These are phyloP conservation scores for Bugula neritina DNA, from an alignment of 2,888 invertebrate species.

Conservation along the genomic window DNA sequence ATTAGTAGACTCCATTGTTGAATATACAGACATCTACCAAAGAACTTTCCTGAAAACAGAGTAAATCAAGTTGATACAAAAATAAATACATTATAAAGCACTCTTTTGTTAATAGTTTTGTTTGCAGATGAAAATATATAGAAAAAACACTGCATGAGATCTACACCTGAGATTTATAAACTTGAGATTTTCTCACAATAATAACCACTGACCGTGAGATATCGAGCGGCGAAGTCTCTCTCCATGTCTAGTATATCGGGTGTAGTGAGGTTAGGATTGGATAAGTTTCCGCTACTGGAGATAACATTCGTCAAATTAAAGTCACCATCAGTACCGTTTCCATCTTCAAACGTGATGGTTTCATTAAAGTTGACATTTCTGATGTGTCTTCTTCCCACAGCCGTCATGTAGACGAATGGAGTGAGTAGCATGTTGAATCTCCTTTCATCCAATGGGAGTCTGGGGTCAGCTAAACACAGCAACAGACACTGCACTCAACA, in stretches of 20 bases:
- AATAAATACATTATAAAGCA: too few species aligned
- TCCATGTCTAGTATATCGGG: constrained; percentile 3
- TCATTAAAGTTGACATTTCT: constrained; percentile 24
- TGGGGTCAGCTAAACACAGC: neutral
- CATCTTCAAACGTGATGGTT: constrained; percentile 16
- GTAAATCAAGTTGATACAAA: too few species aligned
- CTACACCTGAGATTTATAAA: too few species aligned
- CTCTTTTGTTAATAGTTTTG: too few species aligned
- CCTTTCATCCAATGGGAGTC: constrained; percentile 28
- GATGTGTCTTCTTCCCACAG: constrained; percentile 15
- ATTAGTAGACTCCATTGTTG: too few species aligned
- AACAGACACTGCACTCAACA: too few species aligned
- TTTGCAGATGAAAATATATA: too few species aligned
- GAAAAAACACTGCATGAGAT: too few species aligned
- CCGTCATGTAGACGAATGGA: constrained; percentile 31
- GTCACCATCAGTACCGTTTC: neutral
- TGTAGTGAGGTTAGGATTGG: constrained; percentile 18
- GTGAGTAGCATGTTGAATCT: constrained; percentile 32
- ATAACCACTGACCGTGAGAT: neutral
- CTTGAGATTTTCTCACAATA: too few species aligned
- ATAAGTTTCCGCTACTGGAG: neutral
- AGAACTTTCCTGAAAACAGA: too few species aligned
- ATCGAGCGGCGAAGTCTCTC: neutral
- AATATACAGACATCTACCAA: too few species aligned
- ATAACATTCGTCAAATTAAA: neutral